Evolutionary conservation across 2,797 vertebrate species (phyloP), one percentile per base, ranked within the genome.

Genomic region (Malacoctenus gilli): DNA sequence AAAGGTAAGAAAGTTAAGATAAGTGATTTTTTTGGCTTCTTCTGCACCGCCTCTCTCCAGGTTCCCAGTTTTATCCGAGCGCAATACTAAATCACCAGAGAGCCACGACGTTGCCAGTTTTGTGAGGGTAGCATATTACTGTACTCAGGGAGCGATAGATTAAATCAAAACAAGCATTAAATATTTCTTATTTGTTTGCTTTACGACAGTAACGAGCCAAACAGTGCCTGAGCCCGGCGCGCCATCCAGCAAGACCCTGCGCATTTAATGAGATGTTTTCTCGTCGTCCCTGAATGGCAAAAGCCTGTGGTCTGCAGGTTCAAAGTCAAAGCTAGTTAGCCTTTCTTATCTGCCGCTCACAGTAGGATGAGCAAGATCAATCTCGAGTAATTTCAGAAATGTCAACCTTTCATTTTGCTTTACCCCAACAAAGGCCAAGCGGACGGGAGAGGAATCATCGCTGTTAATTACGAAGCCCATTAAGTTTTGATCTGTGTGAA

Each of bases 391-490:
- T 87, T 85, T 75, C 43, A 87, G 78, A 91, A 89, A 91, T 87
- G 88, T 87, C 86, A 92, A 59, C 79, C 76, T 52, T 75, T 64
- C 56, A 72, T 85, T 84, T 84, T 71, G 51, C 73, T 75, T 67
- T 60, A 36, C 54, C 55, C 54, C 76, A 79, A 79, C 80, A 85
- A 86, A 84, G 69, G 46, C 81, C 80, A 79, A 84, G 56, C 77
- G 65, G 57, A 75, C 55, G 53, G 34, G 44, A 50, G 51, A 77
- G 56, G 70, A 85, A 72, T 81, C 73, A 72, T 80, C 68, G 37
- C 59, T 59, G 77, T 83, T 89, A 87, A 91, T 92, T 91, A 89
- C 73, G 72, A 83, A 86, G 71, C 72, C 85, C 72, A 86, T 91
- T 86, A 89, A 56, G 42, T 72, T 82, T 72, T 75, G 82, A 88